A percentile compares a stretch with the other conserved stretches of the same genome.
Evolutionary conservation across 1,140 invertebrate species (phyloP).

Genomic region (Meloidogyne hapla): DNA sequence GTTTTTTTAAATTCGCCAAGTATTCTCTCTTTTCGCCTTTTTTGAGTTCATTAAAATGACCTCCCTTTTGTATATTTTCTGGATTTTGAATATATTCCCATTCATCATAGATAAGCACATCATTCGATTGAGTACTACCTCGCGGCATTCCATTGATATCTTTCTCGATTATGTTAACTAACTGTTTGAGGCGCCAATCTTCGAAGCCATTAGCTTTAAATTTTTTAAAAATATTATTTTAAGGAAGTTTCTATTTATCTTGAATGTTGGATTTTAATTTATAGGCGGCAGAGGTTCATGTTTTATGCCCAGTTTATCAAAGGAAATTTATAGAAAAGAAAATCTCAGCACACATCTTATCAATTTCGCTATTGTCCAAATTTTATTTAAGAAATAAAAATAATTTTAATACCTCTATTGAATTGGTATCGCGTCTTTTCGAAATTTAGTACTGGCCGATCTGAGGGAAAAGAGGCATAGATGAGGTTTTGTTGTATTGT

Average conservation of each 20-base stretch:
- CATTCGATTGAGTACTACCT: constrained; percentile 19
- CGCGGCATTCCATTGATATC: background rate
- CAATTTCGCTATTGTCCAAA: too few relatives aligned
- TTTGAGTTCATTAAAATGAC: background rate
- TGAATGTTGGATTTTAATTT: too few relatives aligned
- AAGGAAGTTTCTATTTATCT: too few relatives aligned
- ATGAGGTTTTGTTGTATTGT: background rate
- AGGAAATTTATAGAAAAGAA: too few relatives aligned
- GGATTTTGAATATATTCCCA: background rate
- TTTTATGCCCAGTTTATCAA: too few relatives aligned
- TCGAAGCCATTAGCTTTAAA: background rate
- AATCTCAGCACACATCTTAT: too few relatives aligned
- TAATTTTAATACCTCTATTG: background rate
- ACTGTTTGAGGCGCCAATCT: background rate
- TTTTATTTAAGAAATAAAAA: too few relatives aligned
- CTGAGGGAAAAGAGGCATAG: background rate
- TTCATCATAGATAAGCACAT: constrained; percentile 11
- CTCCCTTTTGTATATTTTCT: background rate
- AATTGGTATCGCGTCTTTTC: background rate
- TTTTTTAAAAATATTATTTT: too few relatives aligned
- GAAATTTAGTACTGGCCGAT: too few relatives aligned
- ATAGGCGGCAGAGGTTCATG: too few relatives aligned
- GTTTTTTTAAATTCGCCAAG: too few relatives aligned
- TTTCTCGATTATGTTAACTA: background rate
- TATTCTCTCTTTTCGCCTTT: too few relatives aligned